Percentiles rank a stretch among this genome's conserved stretches.
These are phyloP conservation scores for Gobionotothen gibberifrons DNA, from an alignment of 2,797 vertebrate species.

Conservation along the genomic window DNA sequence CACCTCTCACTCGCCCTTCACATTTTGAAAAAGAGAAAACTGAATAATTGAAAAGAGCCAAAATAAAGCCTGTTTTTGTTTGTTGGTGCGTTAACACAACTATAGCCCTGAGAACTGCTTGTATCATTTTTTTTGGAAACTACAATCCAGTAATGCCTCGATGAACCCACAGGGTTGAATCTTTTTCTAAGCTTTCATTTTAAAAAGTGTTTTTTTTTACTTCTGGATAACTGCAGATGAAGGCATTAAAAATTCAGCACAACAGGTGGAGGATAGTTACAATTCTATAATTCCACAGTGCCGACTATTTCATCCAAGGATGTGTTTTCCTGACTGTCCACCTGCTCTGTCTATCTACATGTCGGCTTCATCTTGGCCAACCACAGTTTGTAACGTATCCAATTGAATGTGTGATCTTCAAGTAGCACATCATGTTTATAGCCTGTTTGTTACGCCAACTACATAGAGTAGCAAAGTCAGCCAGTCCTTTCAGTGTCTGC, in stretches of 20 bases:
- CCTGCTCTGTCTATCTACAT: slow-evolving; percentile 9
- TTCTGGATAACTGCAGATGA: slow-evolving; percentile 58
- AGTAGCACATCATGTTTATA: slow-evolving; percentile 5
- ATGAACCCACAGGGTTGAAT: slow-evolving; percentile 42
- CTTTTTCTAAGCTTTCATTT: slow-evolving; percentile 39
- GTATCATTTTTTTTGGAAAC: slow-evolving; percentile 28
- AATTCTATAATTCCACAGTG: slow-evolving; percentile 64
- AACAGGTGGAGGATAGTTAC: slow-evolving; percentile 64
- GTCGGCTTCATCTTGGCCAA: slow-evolving; percentile 3
- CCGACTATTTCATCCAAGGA: slow-evolving; percentile 62
- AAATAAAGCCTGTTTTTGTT: not conserved
- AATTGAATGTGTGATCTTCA: slow-evolving; percentile 9
- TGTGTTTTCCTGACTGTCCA: slow-evolving; percentile 29
- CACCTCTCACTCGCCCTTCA: not conserved
- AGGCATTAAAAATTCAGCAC: slow-evolving; percentile 63
- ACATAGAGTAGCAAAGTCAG: slow-evolving; percentile 15
- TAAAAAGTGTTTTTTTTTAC: slow-evolving; percentile 46
- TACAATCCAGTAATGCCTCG: slow-evolving; percentile 48
- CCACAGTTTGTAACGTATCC: slow-evolving; percentile 7
- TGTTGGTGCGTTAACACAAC: slow-evolving; percentile 29
- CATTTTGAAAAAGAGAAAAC: slow-evolving; percentile 6
- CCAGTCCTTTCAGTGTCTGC: slow-evolving; percentile 22
- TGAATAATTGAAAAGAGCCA: slow-evolving; percentile 8
- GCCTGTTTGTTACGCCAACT: not conserved
- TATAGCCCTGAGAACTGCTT: slow-evolving; percentile 20